Conservation (phyloP, 53 echinoderm and acorn worm genomes). For the Apostichopus leukothele region DNA sequence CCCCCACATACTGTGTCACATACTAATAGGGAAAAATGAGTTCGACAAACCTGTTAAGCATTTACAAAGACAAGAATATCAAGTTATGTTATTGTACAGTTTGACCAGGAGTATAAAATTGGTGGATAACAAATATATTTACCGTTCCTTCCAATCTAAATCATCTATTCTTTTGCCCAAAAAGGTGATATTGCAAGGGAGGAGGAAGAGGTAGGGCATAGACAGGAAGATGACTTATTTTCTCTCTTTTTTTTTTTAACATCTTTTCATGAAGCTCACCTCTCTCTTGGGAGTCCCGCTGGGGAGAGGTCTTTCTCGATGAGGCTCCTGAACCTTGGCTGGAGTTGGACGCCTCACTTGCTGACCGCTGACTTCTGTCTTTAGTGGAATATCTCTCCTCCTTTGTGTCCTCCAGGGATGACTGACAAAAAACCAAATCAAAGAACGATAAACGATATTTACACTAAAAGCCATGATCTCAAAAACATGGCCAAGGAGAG, state of each 20-base stretch:
- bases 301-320: conserved; percentile 73
- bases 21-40: too few species aligned
- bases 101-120: too few species aligned
- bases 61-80: too few species aligned
- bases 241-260: not conserved
- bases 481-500: too few species aligned
- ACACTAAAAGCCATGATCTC: too few species aligned
- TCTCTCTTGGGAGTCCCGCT: conserved; percentile 66
- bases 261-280: conserved; percentile 33
- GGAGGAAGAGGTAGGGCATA: not conserved
- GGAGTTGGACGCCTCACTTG: conserved; percentile 87
- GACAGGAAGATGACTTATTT: not conserved
- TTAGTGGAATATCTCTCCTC: conserved; percentile 61
- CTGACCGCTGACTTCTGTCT: conserved; percentile 59
- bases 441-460: not conserved
- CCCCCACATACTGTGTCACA: too few species aligned
- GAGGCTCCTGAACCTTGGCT: conserved; percentile 82
- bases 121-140: too few species aligned
- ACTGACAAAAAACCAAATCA: not conserved
- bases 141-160: too few species aligned
- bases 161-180: too few species aligned
- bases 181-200: not conserved
- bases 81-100: too few species aligned
- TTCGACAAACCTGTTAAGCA: too few species aligned
- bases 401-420: conserved; percentile 26